These are phyloP conservation scores for Chloroceryle amazona DNA, from an alignment of 2,797 vertebrate genomes.

Conservation along the genomic window DNA sequence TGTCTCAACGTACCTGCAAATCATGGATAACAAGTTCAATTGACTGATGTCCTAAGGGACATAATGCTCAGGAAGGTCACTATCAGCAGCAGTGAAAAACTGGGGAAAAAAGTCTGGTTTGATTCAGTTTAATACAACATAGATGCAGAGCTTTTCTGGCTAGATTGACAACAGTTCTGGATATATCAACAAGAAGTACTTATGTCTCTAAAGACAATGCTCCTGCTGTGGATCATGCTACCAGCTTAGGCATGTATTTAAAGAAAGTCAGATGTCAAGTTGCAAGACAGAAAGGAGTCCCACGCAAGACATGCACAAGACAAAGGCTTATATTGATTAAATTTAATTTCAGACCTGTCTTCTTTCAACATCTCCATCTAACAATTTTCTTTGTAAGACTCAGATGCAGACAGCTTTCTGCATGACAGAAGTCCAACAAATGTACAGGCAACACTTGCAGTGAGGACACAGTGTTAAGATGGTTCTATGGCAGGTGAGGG, in stretches of 20 bases:
- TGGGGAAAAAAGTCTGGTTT: not conserved
- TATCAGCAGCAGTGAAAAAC: not conserved
- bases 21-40: not conserved
- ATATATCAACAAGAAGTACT: not conserved
- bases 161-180: not conserved
- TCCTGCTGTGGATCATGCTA: not conserved
- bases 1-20: not conserved
- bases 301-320: not conserved
- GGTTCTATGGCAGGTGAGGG: not conserved
- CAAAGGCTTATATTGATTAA: not conserved
- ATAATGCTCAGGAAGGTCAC: not conserved
- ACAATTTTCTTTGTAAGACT: not conserved
- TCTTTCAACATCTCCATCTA: not conserved
- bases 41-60: not conserved
- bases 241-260: not conserved
- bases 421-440: not conserved
- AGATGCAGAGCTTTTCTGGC: not conserved
- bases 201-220: not conserved
- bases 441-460: not conserved
- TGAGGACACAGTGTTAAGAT: not conserved
- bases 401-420: not conserved
- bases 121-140: not conserved
- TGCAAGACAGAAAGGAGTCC: not conserved
- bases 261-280: not conserved
- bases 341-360: not conserved